Evolutionary conservation across 2,113 vertebrate species (phyloP).

Genomic region (Poicephalus gulielmi): DNA sequence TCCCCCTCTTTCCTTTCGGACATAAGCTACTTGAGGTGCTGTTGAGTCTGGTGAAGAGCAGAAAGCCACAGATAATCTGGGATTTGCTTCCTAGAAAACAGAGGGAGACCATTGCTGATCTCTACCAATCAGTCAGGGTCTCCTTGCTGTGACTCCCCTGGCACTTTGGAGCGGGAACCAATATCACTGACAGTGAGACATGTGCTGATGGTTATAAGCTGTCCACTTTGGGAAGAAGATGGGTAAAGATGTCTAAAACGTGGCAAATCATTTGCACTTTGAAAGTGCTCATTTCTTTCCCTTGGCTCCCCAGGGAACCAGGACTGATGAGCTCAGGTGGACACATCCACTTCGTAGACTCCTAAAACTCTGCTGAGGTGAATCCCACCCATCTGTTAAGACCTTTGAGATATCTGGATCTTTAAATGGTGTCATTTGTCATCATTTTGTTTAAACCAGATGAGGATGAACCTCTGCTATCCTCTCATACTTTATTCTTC

Average conservation of each 20-base stretch:
- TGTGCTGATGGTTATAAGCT: background rate
- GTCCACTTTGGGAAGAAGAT: background rate
- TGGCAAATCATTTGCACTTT: background rate
- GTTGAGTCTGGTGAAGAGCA: background rate
- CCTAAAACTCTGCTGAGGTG: background rate
- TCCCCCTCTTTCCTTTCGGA: background rate
- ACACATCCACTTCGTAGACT: background rate
- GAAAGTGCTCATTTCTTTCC: background rate
- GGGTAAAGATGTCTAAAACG: background rate
- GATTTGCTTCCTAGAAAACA: background rate
- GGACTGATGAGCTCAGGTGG: background rate
- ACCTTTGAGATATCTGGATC: background rate
- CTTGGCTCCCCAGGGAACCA: background rate
- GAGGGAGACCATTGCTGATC: background rate
- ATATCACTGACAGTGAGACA: accelerated
- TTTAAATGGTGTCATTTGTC: background rate
- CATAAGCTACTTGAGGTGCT: background rate
- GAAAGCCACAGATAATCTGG: background rate
- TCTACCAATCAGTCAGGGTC: background rate
- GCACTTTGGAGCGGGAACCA: background rate
- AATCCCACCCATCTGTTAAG: background rate
- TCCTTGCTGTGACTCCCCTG: background rate
- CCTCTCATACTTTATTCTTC: background rate
- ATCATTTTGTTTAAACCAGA: background rate
- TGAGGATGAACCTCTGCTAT: background rate